Base-by-base conservation (phyloP, 2,113 vertebrate species). In the Mungos mungo region DNA sequence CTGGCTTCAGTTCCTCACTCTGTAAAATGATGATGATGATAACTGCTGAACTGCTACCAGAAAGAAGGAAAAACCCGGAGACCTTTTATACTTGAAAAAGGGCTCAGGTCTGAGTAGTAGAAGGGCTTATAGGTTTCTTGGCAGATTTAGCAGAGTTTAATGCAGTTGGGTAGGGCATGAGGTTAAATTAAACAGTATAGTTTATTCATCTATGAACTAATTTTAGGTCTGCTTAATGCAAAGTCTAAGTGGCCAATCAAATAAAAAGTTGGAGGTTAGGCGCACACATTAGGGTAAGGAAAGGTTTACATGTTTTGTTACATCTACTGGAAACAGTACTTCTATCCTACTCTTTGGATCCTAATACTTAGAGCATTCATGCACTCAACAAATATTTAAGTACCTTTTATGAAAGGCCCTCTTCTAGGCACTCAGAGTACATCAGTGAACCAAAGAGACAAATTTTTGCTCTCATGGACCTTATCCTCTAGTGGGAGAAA, bases 171-270 rank as follows among this genome's bases (percentile, higher is more conserved):
- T 95, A 85, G 80, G 50, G 23, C 33, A 45, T 89, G 47, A 86
- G 87, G 66, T 57, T 94, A 50, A 50, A 50, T 13, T 50, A 65
- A 57, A 31, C 54, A 54, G 21, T 87, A 41, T 80, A 87, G 38
- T 95, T 76, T 83, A 35, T 33, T 4, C 4, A 45, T 57, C n/a
- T 95, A 23, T 54, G n/a, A 93, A 84, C 60, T 83, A 21, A 87
- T 83, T 91, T 95, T 87, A 83, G 45, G 84, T 96, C 25, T 66
- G n/a, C 90, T n/a, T 88, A 76, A 74, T 66, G 11, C 31, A 86
- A 63, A 35, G 25, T 57, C 90, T 13, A 4, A 90, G 77, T 85
- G 29, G n/a, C 68, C 41, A 65, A 4, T 65, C 11, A 27, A 80
- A 94, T 68, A 82, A 52, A 69, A 94, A 66, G 60, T 10, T 68